A percentile compares a stretch with the other conserved stretches of the same genome.
These are phyloP conservation scores for Coregonus sp. DNA, from an alignment of 2,797 vertebrate species.

Conservation along the genomic window DNA sequence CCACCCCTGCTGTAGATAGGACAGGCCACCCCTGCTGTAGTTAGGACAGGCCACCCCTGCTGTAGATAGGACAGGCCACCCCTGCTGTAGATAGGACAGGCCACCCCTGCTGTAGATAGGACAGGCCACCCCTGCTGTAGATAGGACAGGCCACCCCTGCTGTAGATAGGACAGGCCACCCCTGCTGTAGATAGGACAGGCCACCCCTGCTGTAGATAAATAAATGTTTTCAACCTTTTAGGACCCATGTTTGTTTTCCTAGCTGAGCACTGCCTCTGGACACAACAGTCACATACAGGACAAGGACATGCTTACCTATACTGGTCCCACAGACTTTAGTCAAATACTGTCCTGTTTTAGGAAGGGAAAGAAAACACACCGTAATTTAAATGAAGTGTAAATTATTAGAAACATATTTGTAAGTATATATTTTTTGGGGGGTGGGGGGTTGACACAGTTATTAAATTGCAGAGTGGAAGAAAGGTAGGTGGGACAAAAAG, in stretches of 20 bases:
- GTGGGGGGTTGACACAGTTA: too few species aligned
- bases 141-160: neutral
- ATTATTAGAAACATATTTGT: neutral
- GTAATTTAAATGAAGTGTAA: neutral
- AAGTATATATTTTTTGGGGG: neutral
- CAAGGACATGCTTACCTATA: neutral
- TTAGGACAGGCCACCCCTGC: constrained; percentile 26
- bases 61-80: neutral
- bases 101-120: constrained; percentile 29
- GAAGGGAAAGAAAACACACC: neutral
- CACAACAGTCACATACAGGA: constrained; percentile 52
- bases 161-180: constrained; percentile 37
- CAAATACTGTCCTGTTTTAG: constrained; percentile 35
- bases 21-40: constrained; percentile 39
- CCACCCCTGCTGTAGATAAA: neutral
- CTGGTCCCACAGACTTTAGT: neutral
- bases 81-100: constrained; percentile 17
- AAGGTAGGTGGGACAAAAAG: neutral
- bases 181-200: constrained; percentile 30
- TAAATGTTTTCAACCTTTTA: constrained; percentile 39
- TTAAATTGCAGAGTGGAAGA: too few species aligned
- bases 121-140: constrained; percentile 20
- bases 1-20: neutral
- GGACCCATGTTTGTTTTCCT: constrained; percentile 44
- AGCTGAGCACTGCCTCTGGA: constrained; percentile 47